Evolutionary conservation across 2,888 invertebrate species (phyloP).

Genomic region (Leptinotarsa rubiginosa): DNA sequence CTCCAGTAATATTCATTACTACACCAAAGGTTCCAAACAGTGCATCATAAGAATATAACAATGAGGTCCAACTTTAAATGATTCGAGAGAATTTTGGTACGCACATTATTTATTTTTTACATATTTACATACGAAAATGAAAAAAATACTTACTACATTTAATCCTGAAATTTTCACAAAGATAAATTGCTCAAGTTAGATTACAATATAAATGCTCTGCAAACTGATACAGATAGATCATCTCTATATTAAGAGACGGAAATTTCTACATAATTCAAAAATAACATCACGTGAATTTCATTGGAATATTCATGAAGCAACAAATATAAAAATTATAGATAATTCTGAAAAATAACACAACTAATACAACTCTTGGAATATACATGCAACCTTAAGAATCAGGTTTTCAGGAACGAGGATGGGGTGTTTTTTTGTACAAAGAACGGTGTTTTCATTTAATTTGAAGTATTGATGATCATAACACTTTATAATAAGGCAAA

Average conservation of each 20-base stretch:
- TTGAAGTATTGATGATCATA: no score
- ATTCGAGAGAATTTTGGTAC: no score
- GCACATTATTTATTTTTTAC: slow-evolving; percentile 47
- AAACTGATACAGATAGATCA: slow-evolving; percentile 20
- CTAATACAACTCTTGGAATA: no score
- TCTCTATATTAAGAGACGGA: background rate
- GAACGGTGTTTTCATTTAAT: no score
- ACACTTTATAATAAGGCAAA: no score
- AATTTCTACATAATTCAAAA: background rate
- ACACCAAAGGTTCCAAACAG: no score
- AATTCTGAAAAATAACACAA: background rate
- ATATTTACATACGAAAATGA: slow-evolving; percentile 47
- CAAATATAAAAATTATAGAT: background rate
- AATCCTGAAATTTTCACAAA: slow-evolving; percentile 32
- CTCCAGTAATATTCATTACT: no score
- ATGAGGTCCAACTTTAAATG: no score
- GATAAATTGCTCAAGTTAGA: slow-evolving; percentile 38
- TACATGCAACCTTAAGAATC: no score
- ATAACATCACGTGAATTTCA: background rate
- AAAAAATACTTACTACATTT: slow-evolving; percentile 21
- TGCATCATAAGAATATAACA: no score
- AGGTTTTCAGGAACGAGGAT: no score
- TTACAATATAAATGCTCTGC: slow-evolving; percentile 31
- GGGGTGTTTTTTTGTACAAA: no score
- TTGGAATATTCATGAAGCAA: background rate